Evolutionary conservation across 2,888 invertebrate genomes (phyloP).

Genomic region (Drosophila sordidula): DNA sequence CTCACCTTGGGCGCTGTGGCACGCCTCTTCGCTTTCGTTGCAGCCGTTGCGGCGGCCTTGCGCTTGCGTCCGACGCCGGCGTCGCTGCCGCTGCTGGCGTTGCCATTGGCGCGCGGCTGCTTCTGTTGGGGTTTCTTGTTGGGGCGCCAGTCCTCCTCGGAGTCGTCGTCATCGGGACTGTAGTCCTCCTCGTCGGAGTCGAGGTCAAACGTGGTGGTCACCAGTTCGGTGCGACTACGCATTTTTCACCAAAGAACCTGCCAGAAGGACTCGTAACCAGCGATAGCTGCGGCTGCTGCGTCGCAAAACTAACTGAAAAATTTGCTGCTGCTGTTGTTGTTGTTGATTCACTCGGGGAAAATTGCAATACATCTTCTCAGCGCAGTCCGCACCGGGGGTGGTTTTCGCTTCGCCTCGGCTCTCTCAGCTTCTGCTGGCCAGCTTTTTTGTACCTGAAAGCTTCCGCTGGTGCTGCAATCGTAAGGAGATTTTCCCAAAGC

Average conservation of each 20-base stretch:
- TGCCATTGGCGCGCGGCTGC: constrained; percentile 55
- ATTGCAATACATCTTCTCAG: constrained; percentile 52
- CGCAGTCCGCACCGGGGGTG: constrained; percentile 34
- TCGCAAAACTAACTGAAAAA: constrained; percentile 62
- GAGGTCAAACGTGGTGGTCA: constrained; percentile 84
- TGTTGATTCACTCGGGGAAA: constrained; percentile 43
- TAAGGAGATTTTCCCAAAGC: constrained; percentile 1
- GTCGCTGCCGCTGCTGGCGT: constrained; percentile 39
- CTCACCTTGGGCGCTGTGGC: constrained; percentile 66
- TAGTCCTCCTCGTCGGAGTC: constrained; percentile 84
- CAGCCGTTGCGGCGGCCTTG: constrained; percentile 48
- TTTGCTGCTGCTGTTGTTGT: constrained; percentile 7
- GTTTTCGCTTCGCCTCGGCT: constrained; percentile 25
- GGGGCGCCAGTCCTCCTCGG: constrained; percentile 85
- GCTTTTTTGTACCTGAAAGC: constrained; percentile 43
- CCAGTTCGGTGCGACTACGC: constrained; percentile 85
- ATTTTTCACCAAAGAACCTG: constrained; percentile 43
- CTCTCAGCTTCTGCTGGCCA: constrained; percentile 34
- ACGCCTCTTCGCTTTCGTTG: constrained; percentile 74
- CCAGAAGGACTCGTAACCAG: constrained; percentile 29
- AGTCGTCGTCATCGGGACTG: constrained; percentile 83
- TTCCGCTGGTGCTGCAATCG: constrained; percentile 36
- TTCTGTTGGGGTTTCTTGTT: constrained; percentile 75
- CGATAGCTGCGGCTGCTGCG: constrained; percentile 42
- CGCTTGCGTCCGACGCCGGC: constrained; percentile 64